phyloP scores from a whole-genome alignment of 2,797 vertebrate genomes.

The Pangasius mekongensis region DNA sequence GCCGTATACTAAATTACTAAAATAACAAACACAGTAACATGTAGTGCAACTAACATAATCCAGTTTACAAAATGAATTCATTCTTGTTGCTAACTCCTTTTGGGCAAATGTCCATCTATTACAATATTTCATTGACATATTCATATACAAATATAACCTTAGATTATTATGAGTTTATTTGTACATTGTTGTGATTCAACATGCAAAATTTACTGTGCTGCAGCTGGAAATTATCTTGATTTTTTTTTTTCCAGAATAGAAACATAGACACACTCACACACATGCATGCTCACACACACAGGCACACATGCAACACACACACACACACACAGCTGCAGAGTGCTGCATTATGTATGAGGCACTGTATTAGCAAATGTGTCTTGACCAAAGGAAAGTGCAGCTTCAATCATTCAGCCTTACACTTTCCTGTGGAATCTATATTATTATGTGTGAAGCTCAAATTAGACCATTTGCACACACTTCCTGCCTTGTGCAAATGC shows the following conservation, averaged over 20 bases:
- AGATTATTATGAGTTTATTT: not conserved
- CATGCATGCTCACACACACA: not conserved
- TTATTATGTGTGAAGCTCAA: constrained; percentile 1
- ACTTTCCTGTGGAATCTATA: not conserved
- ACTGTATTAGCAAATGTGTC: not conserved
- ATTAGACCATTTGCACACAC: not conserved
- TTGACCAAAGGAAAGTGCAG: not conserved
- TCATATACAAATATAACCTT: not conserved
- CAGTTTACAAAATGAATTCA: not conserved
- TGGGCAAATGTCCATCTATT: not conserved
- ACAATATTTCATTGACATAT: not conserved
- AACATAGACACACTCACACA: not conserved
- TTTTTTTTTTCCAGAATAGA: not conserved
- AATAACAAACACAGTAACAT: not conserved
- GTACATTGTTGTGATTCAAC: not conserved
- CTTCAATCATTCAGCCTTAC: constrained; percentile 4
- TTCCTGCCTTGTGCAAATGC: not conserved
- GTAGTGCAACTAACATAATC: not conserved
- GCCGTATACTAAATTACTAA: not conserved
- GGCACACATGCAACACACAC: constrained; percentile 1
- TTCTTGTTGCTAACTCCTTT: not conserved
- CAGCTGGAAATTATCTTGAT: not conserved
- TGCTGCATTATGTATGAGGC: constrained; percentile 26
- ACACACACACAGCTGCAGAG: constrained; percentile 31
- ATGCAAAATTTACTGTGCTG: not conserved